Base-by-base conservation (phyloP, 2,888 invertebrate genomes). In the Incurvaria masculella region DNA sequence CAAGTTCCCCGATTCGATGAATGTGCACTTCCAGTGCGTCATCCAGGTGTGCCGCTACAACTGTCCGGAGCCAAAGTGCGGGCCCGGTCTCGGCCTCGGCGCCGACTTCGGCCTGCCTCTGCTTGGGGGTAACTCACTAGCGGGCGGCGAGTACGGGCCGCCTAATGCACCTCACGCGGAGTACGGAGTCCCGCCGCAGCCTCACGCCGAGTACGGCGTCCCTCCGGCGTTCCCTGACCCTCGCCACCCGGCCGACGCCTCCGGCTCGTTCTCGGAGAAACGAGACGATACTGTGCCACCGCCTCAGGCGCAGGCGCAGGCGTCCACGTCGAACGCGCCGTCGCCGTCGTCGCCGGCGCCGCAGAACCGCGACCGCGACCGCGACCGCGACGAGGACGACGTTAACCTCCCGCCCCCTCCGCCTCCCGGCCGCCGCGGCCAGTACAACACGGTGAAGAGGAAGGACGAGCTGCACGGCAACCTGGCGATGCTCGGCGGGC, bases 1-100 rank as follows among this genome's bases (percentile, higher is more conserved):
- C 80, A 95, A 95, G 72, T 95, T 95, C 85, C 95, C 95, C 2
- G 95, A 95, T 68, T 94, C 94, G 11, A 95, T 95, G 94, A 94
- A 95, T 66, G 95, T 95, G 2, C 94, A 94, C 82, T 95, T 95
- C 88, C 95, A 95, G 69, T 95, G 95, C 66, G 94, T 94, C 41
- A 95, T 95, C 58, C 95, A 95, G 79, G 94, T 95, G 3, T 95
- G 95, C 63, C 84, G 94, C 58, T 92, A 93, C 69, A 93, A 94
- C 65, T 95, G 94, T 59, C 94, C 94, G 2, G 94, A 94, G 63
- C 94, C 94, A 2, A 92, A 93, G 71, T 95, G 94, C 66, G 88
- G 82, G 23, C 80, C 85, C 52, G 82, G 81, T 14, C 75, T 85
- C 23, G 82, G 83, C 33, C 62, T 81, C 45, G 63, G 70, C 20